Conservation (phyloP, 2,113 vertebrate genomes). For the Otolemur garnettii region DNA sequence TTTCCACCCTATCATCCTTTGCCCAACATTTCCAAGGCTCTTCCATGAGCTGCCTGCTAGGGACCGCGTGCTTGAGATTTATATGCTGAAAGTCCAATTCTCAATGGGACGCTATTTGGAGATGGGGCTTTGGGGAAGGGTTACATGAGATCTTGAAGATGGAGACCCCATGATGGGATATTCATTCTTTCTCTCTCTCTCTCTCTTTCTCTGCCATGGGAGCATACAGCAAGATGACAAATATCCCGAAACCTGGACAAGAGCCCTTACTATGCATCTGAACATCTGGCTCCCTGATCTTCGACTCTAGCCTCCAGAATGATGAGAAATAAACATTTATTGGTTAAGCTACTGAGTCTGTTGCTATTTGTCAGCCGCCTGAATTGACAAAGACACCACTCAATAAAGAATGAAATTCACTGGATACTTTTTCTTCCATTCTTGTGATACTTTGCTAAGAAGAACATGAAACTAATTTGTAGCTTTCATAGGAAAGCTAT, state of each 20-base stretch:
- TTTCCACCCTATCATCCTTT: not conserved
- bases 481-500: no score
- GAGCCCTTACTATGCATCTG: not conserved
- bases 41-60: not conserved
- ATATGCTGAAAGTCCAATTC: no score
- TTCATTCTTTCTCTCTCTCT: not conserved
- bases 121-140: not conserved
- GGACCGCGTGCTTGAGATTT: no score
- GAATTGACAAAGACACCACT: no score
- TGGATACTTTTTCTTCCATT: no score
- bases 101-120: not conserved
- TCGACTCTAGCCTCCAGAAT: not conserved
- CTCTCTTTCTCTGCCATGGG: not conserved
- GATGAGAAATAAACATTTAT: not conserved
- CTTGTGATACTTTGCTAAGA: no score
- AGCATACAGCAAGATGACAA: not conserved
- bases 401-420: not conserved
- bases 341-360: not conserved
- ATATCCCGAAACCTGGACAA: not conserved
- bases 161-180: not conserved
- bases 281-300: not conserved
- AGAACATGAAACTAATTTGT: no score
- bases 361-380: not conserved
- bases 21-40: not conserved
- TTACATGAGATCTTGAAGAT: not conserved